Evolutionary conservation across 2,113 vertebrate species (phyloP).

Genomic region (Peucedramus taeniatus): DNA sequence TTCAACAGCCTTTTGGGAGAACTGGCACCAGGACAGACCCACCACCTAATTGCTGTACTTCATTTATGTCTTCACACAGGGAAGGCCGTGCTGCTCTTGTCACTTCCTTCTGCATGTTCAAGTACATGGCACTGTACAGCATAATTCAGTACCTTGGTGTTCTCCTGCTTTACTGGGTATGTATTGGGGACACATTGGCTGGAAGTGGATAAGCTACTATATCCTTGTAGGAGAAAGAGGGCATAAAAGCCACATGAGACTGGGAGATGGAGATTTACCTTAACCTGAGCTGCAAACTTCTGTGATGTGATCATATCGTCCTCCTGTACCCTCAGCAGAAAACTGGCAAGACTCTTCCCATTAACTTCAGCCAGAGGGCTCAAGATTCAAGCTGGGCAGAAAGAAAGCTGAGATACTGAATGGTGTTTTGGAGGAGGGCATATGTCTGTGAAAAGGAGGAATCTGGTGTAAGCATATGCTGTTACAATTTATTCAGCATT

Average conservation of each 20-base stretch:
- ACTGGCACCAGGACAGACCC: neutral
- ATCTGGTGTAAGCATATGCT: neutral
- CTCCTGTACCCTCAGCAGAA: neutral
- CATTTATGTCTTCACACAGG: constrained; percentile 47
- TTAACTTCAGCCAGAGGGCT: neutral
- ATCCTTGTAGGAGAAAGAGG: neutral
- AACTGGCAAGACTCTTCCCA: neutral
- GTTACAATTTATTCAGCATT: constrained; percentile 14
- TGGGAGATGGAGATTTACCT: neutral
- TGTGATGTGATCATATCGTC: neutral
- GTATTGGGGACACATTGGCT: constrained; percentile 2
- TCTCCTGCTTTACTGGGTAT: constrained; percentile 82
- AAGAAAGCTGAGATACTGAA: neutral
- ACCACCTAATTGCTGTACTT: neutral
- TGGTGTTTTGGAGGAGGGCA: neutral
- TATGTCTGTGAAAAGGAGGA: neutral
- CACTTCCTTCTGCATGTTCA: constrained; percentile 82
- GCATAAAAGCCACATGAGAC: neutral
- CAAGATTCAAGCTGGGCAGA: neutral
- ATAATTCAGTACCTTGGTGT: constrained; percentile 78
- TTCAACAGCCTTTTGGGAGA: neutral
- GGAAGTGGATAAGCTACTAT: neutral
- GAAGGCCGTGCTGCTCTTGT: constrained; percentile 79
- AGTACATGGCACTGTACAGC: constrained; percentile 84
- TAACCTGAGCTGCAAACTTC: neutral